Percentiles rank a stretch among this genome's conserved stretches.
These are phyloP conservation scores for Phataginus tetradactyla DNA, from an alignment of 2,797 vertebrate genomes.

Conservation along the genomic window DNA sequence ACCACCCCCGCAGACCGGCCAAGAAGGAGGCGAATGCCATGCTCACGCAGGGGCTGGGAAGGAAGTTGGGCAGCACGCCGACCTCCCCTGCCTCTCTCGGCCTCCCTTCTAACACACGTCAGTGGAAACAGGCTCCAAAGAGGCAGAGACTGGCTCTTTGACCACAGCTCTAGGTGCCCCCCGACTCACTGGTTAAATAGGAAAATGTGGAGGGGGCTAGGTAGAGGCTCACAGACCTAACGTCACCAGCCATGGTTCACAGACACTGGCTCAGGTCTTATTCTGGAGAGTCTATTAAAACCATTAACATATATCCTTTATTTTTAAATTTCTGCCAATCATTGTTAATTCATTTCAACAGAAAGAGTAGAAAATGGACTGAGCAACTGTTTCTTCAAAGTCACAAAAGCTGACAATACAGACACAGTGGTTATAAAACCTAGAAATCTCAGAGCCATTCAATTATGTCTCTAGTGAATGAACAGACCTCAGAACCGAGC, in stretches of 20 bases:
- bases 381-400: background rate
- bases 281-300: background rate
- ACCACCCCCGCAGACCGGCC: too few relatives aligned
- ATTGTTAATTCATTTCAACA: background rate
- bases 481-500: rapidly evolving
- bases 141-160: too few relatives aligned
- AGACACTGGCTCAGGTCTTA: rapidly evolving
- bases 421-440: rapidly evolving
- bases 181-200: background rate
- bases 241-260: background rate
- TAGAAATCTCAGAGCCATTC: background rate
- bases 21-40: too few relatives aligned
- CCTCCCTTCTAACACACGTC: too few relatives aligned
- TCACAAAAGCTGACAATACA: rapidly evolving
- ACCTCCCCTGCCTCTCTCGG: too few relatives aligned
- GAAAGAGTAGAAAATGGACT: too few relatives aligned
- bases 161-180: background rate
- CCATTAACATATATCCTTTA: background rate
- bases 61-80: too few relatives aligned
- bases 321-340: background rate
- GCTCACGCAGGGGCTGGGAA: too few relatives aligned
- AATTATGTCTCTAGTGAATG: background rate
- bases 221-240: background rate
- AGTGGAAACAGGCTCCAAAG: too few relatives aligned
- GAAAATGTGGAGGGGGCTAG: background rate